Percentiles rank a stretch among this genome's conserved stretches.
Conservation (phyloP, 2,113 vertebrate genomes). For the Solea senegalensis region DNA sequence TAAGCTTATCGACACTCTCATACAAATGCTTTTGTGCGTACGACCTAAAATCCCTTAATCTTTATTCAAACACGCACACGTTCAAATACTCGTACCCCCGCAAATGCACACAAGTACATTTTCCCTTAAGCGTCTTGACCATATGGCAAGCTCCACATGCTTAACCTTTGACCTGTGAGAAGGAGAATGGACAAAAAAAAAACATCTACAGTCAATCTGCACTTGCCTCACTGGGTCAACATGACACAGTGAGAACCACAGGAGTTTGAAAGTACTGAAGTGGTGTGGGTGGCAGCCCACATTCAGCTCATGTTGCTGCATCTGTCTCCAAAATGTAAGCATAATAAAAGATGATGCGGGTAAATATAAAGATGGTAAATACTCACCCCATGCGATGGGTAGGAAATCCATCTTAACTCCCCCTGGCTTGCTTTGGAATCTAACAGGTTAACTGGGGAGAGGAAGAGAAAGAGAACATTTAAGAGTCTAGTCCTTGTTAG, state of each 20-base stretch:
- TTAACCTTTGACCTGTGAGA: constrained; percentile 62
- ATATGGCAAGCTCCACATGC: constrained; percentile 57
- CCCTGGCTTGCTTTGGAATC: constrained; percentile 99
- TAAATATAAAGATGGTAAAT: constrained; percentile 34
- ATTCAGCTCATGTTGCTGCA: constrained; percentile 6
- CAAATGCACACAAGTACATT: constrained; percentile 28
- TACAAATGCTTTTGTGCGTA: constrained; percentile 42
- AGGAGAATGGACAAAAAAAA: constrained; percentile 41
- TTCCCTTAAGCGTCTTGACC: constrained; percentile 55
- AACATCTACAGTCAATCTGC: constrained; percentile 68
- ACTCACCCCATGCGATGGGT: constrained; percentile 97
- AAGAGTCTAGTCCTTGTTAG: constrained; percentile 79
- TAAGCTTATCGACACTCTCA: constrained; percentile 29
- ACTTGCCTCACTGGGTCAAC: constrained; percentile 54
- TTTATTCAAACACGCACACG: constrained; percentile 47
- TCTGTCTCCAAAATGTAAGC: constrained; percentile 24
- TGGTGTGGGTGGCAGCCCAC: constrained; percentile 10
- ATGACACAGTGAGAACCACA: constrained; percentile 37
- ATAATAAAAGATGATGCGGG: constrained; percentile 25
- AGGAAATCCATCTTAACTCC: constrained; percentile 98
- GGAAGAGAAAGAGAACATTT: constrained; percentile 68
- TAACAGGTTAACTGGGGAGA: constrained; percentile 94
- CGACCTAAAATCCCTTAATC: constrained; percentile 61
- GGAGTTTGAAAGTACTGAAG: constrained; percentile 44
- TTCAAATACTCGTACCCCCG: constrained; percentile 21